phyloP scores from a whole-genome alignment of 2,797 vertebrate genomes.

The Gambelia wislizenii region DNA sequence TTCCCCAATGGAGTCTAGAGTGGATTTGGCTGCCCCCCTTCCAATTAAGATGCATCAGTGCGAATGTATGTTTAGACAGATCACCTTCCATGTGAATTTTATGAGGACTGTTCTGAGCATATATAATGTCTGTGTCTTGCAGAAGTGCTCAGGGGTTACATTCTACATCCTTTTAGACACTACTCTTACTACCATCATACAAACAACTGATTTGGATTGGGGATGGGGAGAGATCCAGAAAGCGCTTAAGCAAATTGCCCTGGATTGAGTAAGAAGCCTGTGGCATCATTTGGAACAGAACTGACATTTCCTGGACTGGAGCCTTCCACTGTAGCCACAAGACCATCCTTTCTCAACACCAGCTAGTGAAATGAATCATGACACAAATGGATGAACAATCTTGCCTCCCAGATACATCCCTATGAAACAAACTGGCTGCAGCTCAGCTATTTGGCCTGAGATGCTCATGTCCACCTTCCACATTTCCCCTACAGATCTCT shows the following conservation, averaged over 20 bases:
- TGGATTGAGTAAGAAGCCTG: not conserved
- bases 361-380: slow-evolving; percentile 13
- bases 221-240: not conserved
- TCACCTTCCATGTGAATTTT: no score
- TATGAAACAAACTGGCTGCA: not conserved
- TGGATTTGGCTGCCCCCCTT: no score
- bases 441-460: slow-evolving; percentile 6
- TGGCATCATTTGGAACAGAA: not conserved
- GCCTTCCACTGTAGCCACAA: not conserved
- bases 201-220: not conserved
- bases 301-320: not conserved
- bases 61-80: no score
- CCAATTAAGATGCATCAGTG: no score
- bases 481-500: not conserved
- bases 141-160: not conserved
- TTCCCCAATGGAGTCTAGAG: no score
- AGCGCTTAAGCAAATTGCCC: not conserved
- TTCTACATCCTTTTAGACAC: no score
- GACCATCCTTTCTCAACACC: not conserved
- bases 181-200: not conserved
- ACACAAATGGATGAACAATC: slow-evolving; percentile 27
- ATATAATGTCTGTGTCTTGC: no score
- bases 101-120: no score
- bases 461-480: not conserved
- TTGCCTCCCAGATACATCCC: slow-evolving; percentile 11